Base-by-base conservation (phyloP, 2,797 vertebrate genomes). In the Intellagama lesueurii region DNA sequence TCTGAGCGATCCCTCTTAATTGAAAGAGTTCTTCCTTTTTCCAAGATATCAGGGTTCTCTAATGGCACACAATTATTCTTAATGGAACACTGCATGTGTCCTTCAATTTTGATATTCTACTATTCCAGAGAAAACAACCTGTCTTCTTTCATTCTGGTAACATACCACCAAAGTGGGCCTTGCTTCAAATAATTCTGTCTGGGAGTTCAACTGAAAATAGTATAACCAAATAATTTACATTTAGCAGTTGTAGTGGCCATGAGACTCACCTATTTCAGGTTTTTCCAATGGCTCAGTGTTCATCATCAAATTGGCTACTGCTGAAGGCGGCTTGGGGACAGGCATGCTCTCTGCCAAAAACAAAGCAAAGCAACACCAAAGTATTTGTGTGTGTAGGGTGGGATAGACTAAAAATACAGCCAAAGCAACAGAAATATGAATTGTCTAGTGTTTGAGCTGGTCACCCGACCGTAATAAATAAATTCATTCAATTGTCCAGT, bases 261-360 rank as follows among this genome's bases (percentile, higher is more conserved):
- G 52, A 26, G 0, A 96, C 98, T 98, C 94, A 99, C 99, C 97
- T 47, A 88, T 96, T 81, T 98, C 95, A 0, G 97, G 97, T 86
- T 93, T 96, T 87, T 97, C 96, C 96, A 98, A 91, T 0, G 98
- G 98, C 68, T 97, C 94, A 0, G 97, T 94, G 76, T 93, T 97
- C 94, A 97, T 94, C 93, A 96, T 93, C 47, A 95, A 93, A 84
- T 95, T 96, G 86, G 95, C 81, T 26, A 88, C 87, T 26, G 87
- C 94, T 7, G 93, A 88, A 44, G 82, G 87, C 49, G 91, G 1
- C 83, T 94, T 93, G 19, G 93, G 0, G 40, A 93, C 93, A 0
- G 60, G 87, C 0, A 16, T 9, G 44, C 75, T 96, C 93, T 93
- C 97, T 98, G 75, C 0, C 85, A 87, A 85, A 92, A 93, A 0